phyloP scores from a whole-genome alignment of 2,113 vertebrate species.

The Hippolais icterina region DNA sequence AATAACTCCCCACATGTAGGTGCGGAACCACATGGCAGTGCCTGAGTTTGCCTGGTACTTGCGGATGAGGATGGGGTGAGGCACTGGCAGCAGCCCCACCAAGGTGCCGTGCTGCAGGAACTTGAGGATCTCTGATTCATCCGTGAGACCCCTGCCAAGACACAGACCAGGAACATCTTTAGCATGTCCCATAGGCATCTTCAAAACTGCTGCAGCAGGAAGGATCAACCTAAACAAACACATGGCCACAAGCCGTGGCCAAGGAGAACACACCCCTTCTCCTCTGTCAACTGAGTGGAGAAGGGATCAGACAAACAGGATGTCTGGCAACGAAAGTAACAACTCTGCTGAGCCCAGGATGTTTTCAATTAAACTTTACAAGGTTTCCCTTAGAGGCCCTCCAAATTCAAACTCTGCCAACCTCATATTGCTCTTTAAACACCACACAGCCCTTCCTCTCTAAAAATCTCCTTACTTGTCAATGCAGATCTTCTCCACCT shows the following conservation, averaged over 20 bases:
- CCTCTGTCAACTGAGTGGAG: neutral
- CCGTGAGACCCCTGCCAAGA: slow-evolving; percentile 87
- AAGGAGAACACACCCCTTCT: neutral
- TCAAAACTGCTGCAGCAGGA: neutral
- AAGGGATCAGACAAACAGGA: neutral
- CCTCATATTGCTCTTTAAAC: neutral
- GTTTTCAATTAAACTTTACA: neutral
- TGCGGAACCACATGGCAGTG: slow-evolving; percentile 98
- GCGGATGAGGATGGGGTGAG: slow-evolving; percentile 97
- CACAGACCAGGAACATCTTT: neutral
- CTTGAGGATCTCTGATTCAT: slow-evolving; percentile 95
- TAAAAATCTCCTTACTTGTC: slow-evolving; percentile 84
- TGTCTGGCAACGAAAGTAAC: neutral
- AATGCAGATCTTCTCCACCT: slow-evolving; percentile 99
- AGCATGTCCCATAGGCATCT: neutral
- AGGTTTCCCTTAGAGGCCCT: neutral
- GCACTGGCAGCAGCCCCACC: slow-evolving; percentile 94
- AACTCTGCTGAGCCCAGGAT: neutral
- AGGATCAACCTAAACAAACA: neutral
- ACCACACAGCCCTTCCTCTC: neutral
- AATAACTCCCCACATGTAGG: slow-evolving; percentile 99
- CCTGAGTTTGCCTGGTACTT: slow-evolving; percentile 98
- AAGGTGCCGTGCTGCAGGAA: slow-evolving; percentile 97
- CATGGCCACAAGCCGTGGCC: rapidly evolving
- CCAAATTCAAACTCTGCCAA: neutral